Conservation (phyloP, 2,797 vertebrate genomes). For the Pitangus sulphuratus region DNA sequence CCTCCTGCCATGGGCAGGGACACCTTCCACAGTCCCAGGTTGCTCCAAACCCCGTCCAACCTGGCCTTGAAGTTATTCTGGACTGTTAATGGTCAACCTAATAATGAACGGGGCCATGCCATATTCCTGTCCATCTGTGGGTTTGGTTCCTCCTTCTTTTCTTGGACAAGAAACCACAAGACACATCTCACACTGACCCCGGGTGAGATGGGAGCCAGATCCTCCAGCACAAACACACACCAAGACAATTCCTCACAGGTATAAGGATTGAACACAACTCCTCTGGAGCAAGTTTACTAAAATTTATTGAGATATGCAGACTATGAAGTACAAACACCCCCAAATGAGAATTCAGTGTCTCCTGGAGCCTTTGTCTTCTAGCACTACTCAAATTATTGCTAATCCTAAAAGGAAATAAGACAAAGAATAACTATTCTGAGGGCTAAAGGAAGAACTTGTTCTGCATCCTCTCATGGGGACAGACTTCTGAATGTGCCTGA, state of each 20-base stretch:
- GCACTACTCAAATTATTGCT: not conserved
- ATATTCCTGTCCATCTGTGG: accelerated
- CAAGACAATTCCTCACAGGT: not conserved
- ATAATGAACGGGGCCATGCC: not conserved
- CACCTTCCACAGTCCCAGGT: not conserved
- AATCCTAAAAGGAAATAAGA: not conserved
- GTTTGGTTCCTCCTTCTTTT: not conserved
- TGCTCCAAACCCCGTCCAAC: not conserved
- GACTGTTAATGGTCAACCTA: not conserved
- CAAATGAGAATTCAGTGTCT: not conserved
- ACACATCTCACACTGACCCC: not conserved
- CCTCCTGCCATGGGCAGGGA: not conserved
- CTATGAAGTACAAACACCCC: accelerated
- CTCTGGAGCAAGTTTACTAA: not conserved
- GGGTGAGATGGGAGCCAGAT: not conserved
- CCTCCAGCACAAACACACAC: not conserved
- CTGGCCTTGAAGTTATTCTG: not conserved
- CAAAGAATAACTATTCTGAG: not conserved
- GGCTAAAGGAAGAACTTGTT: not conserved
- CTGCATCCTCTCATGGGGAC: not conserved
- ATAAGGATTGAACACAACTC: not conserved
- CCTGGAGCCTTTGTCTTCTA: not conserved
- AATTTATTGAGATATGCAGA: not conserved
- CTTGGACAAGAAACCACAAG: not conserved
- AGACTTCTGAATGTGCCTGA: not conserved